Percentiles rank a stretch among this genome's conserved stretches.
These are phyloP conservation scores for Tetramorium bicarinatum DNA, from an alignment of 2,888 invertebrate genomes.

Conservation along the genomic window DNA sequence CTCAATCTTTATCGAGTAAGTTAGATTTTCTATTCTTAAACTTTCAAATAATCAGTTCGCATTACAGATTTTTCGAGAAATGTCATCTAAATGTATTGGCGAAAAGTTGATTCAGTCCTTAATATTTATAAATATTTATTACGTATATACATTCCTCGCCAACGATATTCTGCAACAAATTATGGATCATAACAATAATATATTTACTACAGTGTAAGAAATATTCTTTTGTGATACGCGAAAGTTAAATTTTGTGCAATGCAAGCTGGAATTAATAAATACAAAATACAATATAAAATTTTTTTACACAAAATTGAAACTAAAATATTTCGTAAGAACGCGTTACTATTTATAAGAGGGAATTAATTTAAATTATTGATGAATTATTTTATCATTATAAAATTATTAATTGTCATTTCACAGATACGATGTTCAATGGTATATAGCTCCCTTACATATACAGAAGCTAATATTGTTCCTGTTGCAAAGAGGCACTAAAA, in stretches of 20 bases:
- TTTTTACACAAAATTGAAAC: neutral
- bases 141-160: neutral
- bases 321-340: neutral
- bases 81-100: neutral
- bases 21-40: neutral
- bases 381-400: neutral
- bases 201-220: slow-evolving; percentile 40
- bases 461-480: slow-evolving; percentile 30
- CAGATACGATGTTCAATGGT: slow-evolving; percentile 29
- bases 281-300: neutral
- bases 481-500: slow-evolving; percentile 13
- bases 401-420: neutral
- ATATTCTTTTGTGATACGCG: neutral
- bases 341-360: neutral
- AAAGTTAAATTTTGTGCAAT: neutral
- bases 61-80: slow-evolving; percentile 5
- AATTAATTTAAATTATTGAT: neutral
- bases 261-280: neutral
- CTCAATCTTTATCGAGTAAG: slow-evolving; percentile 46
- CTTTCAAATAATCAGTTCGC: neutral
- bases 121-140: neutral
- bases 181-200: slow-evolving; percentile 8
- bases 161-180: neutral
- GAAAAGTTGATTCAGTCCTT: neutral
- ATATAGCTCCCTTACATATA: slow-evolving; percentile 1